Evolutionary conservation across 2,888 invertebrate genomes (phyloP).

Genomic region (Dendrolimus pini): DNA sequence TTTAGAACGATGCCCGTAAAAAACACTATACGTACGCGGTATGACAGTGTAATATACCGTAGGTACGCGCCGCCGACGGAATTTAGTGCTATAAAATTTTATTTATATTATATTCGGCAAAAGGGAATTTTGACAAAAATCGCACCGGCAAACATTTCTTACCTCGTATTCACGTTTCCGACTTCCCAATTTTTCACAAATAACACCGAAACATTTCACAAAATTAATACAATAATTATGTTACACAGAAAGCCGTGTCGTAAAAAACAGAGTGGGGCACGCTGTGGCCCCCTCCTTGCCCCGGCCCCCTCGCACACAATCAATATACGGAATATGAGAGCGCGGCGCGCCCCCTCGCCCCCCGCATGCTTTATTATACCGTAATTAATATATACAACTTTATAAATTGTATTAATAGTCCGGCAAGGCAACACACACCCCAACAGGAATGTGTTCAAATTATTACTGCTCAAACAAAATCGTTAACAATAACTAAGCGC

Average conservation of each 20-base stretch:
- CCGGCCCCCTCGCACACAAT: slow-evolving; percentile 76
- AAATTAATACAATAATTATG: slow-evolving; percentile 76
- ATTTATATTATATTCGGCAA: slow-evolving; percentile 58
- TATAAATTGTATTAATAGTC: slow-evolving; percentile 58
- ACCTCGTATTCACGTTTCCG: slow-evolving; percentile 66
- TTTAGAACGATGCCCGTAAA: slow-evolving; percentile 78
- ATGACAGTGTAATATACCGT: slow-evolving; percentile 74
- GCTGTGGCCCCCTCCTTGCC: slow-evolving; percentile 75
- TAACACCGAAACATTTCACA: slow-evolving; percentile 76
- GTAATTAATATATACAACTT: slow-evolving; percentile 74
- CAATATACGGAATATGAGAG: slow-evolving; percentile 78
- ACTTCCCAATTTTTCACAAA: slow-evolving; percentile 72
- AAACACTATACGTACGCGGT: slow-evolving; percentile 77
- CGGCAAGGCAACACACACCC: slow-evolving; percentile 45
- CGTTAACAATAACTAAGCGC: not conserved
- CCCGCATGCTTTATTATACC: slow-evolving; percentile 76
- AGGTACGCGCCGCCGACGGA: slow-evolving; percentile 74
- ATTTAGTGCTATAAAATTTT: slow-evolving; percentile 69
- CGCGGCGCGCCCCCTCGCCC: slow-evolving; percentile 74
- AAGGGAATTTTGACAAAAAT: slow-evolving; percentile 48
- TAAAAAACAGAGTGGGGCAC: slow-evolving; percentile 78
- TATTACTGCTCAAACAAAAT: not conserved
- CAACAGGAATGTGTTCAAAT: not conserved
- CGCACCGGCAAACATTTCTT: slow-evolving; percentile 52
- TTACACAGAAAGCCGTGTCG: slow-evolving; percentile 78